Percentiles rank a stretch among this genome's conserved stretches.
phyloP scores from a whole-genome alignment of 2,113 vertebrate genomes.

The Pyxicephalus adspersus region DNA sequence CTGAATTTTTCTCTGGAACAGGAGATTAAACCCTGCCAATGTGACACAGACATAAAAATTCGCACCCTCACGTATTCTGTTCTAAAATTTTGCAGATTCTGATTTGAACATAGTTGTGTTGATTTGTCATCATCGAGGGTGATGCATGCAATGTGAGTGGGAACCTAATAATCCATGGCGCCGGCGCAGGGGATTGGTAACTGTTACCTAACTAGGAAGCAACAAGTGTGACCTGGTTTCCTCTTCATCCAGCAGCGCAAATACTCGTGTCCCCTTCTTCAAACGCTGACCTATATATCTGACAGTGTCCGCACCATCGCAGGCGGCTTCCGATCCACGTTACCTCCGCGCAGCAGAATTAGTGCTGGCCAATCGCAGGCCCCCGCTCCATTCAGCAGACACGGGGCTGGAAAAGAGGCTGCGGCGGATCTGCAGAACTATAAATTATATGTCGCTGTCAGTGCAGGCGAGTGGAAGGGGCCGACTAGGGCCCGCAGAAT shows the following conservation, averaged over 20 bases:
- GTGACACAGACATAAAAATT: too few species aligned
- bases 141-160: too few species aligned
- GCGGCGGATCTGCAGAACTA: slow-evolving; percentile 28
- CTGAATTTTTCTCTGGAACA: too few species aligned
- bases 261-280: background rate
- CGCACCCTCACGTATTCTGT: too few species aligned
- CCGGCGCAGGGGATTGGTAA: background rate
- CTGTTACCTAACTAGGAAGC: background rate
- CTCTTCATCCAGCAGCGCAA: background rate
- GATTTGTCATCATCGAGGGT: too few species aligned
- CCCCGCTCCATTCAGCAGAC: background rate
- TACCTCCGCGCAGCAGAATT: slow-evolving; percentile 30
- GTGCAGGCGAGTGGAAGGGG: background rate
- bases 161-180: too few species aligned
- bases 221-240: background rate
- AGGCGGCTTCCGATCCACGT: slow-evolving; percentile 24
- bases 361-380: slow-evolving; percentile 4
- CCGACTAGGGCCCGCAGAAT: background rate
- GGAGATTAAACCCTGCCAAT: too few species aligned
- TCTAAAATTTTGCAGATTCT: too few species aligned
- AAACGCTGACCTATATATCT: slow-evolving; percentile 24
- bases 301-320: background rate
- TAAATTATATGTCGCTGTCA: slow-evolving; percentile 46
- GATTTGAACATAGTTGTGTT: too few species aligned
- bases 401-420: slow-evolving; percentile 10